Evolutionary conservation across 1,140 invertebrate genomes (phyloP).

Genomic region (Drosophila insularis): DNA sequence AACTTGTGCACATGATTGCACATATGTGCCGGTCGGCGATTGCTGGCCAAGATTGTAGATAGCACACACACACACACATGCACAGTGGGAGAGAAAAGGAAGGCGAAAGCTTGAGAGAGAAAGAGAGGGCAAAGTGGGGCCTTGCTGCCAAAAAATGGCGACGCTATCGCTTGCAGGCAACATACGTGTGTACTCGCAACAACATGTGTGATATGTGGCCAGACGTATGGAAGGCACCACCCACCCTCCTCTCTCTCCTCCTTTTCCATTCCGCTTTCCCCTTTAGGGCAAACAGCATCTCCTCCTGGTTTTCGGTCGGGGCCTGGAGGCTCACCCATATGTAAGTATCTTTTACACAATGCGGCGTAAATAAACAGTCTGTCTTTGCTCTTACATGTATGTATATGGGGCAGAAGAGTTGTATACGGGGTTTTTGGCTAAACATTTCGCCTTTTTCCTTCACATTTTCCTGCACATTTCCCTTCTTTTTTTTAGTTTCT

Average conservation of each 20-base stretch:
- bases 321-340: slow-evolving; percentile 70
- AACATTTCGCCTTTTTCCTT: slow-evolving; percentile 44
- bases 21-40: slow-evolving; percentile 75
- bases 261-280: not conserved
- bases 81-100: slow-evolving; percentile 20
- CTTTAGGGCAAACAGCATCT: not conserved
- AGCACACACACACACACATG: slow-evolving; percentile 20
- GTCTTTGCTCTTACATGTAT: slow-evolving; percentile 51
- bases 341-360: slow-evolving; percentile 81
- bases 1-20: slow-evolving; percentile 65
- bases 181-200: slow-evolving; percentile 82
- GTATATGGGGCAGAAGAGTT: not conserved
- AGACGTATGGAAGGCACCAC: slow-evolving; percentile 72
- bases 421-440: slow-evolving; percentile 30
- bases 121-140: not conserved
- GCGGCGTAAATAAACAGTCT: slow-evolving; percentile 81
- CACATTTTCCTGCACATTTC: not conserved
- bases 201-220: slow-evolving; percentile 82
- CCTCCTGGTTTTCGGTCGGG: slow-evolving; percentile 11
- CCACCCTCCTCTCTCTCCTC: slow-evolving; percentile 11
- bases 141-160: slow-evolving; percentile 43
- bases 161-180: slow-evolving; percentile 81
- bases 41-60: slow-evolving; percentile 67
- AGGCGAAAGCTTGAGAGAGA: slow-evolving; percentile 13
- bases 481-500: slow-evolving; percentile 47